These are phyloP conservation scores for Teleiodes luculella DNA, from an alignment of 2,888 invertebrate species.

Conservation along the genomic window DNA sequence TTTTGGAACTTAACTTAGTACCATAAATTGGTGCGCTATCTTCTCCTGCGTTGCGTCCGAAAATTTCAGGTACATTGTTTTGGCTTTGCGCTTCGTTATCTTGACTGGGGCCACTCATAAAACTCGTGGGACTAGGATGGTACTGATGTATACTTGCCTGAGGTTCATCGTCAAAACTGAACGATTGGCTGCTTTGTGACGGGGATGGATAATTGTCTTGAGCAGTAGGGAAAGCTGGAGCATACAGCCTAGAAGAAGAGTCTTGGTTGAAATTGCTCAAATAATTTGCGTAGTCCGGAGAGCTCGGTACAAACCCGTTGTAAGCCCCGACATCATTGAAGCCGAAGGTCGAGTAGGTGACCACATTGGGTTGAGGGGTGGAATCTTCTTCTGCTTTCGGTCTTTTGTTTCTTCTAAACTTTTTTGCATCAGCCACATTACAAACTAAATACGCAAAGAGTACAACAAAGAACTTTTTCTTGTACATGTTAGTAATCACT, in stretches of 20 bases:
- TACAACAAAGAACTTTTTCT: constrained; percentile 45
- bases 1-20: constrained; percentile 53
- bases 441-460: constrained; percentile 44
- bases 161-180: constrained; percentile 37
- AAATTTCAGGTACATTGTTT: constrained; percentile 35
- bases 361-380: constrained; percentile 61
- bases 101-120: constrained; percentile 45
- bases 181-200: constrained; percentile 39
- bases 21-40: constrained; percentile 56
- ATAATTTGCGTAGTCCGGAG: constrained; percentile 60
- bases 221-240: constrained; percentile 64
- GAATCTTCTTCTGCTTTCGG: constrained; percentile 50
- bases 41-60: constrained; percentile 37
- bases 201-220: constrained; percentile 48
- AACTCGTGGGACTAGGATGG: constrained; percentile 44
- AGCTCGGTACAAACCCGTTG: constrained; percentile 65
- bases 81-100: constrained; percentile 39
- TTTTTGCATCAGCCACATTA: constrained; percentile 46
- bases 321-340: constrained; percentile 66
- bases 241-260: constrained; percentile 54
- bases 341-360: constrained; percentile 69
- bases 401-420: constrained; percentile 49
- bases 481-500: constrained; percentile 55
- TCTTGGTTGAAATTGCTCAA: constrained; percentile 51
- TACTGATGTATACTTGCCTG: constrained; percentile 52